phyloP scores from a whole-genome alignment of 2,113 vertebrate species.

The Phaethornis superciliosus region DNA sequence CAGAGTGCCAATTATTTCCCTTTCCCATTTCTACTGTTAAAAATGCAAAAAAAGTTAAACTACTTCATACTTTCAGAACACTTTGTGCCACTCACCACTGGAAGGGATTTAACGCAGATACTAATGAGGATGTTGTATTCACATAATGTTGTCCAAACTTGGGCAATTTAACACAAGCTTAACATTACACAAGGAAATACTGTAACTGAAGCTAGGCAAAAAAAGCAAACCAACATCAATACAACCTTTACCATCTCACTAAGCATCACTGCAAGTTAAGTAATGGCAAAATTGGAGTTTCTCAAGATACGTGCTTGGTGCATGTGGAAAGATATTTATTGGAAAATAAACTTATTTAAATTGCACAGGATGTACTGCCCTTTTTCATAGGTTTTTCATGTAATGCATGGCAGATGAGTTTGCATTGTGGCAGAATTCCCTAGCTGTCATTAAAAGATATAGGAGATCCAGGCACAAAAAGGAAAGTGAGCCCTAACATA shows the following conservation, averaged over 20 bases:
- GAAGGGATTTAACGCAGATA: neutral
- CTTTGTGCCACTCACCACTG: neutral
- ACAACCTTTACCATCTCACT: neutral
- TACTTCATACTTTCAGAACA: neutral
- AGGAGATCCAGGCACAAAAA: neutral
- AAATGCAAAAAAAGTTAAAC: neutral
- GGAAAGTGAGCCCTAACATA: neutral
- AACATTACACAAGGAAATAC: neutral
- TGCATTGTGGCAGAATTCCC: neutral
- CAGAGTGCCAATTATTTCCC: neutral
- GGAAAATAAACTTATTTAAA: constrained; percentile 32
- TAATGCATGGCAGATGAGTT: neutral
- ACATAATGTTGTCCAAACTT: neutral
- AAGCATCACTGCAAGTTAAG: neutral
- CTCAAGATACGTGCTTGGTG: neutral
- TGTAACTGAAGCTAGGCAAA: neutral
- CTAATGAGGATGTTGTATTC: neutral
- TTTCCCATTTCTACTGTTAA: neutral
- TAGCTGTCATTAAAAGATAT: neutral
- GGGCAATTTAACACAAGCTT: neutral
- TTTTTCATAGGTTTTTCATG: neutral
- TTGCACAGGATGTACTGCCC: neutral
- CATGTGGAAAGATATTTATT: neutral
- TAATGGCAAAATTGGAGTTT: neutral
- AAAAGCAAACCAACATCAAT: neutral